phyloP scores from a whole-genome alignment of 2,113 vertebrate species.

The Pangasianodon hypophthalmus region DNA sequence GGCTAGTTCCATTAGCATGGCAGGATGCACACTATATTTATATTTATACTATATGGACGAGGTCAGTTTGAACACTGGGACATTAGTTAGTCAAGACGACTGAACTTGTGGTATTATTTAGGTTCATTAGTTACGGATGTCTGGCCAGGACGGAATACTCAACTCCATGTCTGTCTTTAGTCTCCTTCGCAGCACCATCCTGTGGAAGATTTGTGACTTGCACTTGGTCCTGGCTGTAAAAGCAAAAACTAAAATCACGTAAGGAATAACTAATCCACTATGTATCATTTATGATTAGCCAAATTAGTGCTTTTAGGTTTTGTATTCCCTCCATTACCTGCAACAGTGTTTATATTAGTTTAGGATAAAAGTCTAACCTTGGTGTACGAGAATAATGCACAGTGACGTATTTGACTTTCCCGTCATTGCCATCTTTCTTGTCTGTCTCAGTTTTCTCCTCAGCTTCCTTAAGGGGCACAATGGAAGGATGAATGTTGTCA shows the following conservation, averaged over 20 bases:
- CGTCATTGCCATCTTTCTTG: constrained; percentile 52
- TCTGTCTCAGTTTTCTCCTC: constrained; percentile 58
- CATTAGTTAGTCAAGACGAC: neutral
- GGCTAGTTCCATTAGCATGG: neutral
- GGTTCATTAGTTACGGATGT: constrained; percentile 17
- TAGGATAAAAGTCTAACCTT: constrained; percentile 57
- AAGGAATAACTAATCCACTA: neutral
- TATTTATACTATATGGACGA: neutral
- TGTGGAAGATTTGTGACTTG: constrained; percentile 67
- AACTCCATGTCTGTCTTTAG: constrained; percentile 63
- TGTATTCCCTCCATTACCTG: neutral
- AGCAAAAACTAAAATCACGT: neutral
- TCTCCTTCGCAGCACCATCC: constrained; percentile 61
- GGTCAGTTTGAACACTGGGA: neutral
- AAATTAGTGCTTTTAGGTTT: neutral
- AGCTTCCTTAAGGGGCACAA: constrained; percentile 73
- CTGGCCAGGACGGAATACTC: constrained; percentile 65
- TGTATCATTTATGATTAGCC: neutral
- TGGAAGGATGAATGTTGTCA: constrained; percentile 71
- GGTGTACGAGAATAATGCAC: constrained; percentile 70
- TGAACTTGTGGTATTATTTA: no score
- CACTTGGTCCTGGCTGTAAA: constrained; percentile 67
- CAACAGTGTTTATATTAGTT: neutral
- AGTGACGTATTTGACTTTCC: constrained; percentile 63
- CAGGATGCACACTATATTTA: neutral